Evolutionary conservation across 30 jellyfish, hydroid and myxozoan genomes (phyloP), one percentile per base, ranked within the genome.

Genomic region (Mastigias papua): DNA sequence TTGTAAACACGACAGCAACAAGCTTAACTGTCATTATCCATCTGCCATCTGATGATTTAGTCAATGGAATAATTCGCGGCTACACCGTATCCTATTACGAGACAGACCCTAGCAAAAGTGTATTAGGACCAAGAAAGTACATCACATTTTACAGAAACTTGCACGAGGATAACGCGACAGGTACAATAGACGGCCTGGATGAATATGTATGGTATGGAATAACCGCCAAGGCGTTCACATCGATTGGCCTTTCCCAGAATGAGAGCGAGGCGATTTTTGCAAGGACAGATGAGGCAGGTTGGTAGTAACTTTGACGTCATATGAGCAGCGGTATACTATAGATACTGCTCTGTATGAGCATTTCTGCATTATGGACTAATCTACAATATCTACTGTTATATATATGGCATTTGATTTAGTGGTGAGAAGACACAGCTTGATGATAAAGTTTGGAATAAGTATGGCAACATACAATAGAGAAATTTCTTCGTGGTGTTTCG

Each of bases 221-320:
- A 49, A 19, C 63, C 23, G 96, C 69, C 28, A 25, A 60, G 20
- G 85, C 86, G n/a, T 65, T 60, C 49, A 75, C 90, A 11, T 37
- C 81, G 21, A 70, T 60, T 26, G 96, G 96, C 1, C 68, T 32
- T 10, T 88, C 90, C 17, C 80, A 82, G 26, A 35, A 22, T 28
- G 54, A 34, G 30, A 35, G 57, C 25, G 50, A 58, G 25, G 63
- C 79, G 3, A 51, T 20, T 32, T 49, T 2, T 16, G 66, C 30
- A 20, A 78, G 90, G 48, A 87, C 96, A 22, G 73, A 2, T 1
- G 96, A 87, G 35, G 90, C 78, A 46, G 96, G 96, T 87, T 32
- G 11, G 95, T 34, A n/a, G n/a, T n/a, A n/a, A n/a, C n/a, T n/a
- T n/a, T n/a, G n/a, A n/a, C n/a, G n/a, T n/a, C n/a, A n/a, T n/a